Conservation (phyloP, 1,140 invertebrate genomes). For the Lasaia peninsularis region DNA sequence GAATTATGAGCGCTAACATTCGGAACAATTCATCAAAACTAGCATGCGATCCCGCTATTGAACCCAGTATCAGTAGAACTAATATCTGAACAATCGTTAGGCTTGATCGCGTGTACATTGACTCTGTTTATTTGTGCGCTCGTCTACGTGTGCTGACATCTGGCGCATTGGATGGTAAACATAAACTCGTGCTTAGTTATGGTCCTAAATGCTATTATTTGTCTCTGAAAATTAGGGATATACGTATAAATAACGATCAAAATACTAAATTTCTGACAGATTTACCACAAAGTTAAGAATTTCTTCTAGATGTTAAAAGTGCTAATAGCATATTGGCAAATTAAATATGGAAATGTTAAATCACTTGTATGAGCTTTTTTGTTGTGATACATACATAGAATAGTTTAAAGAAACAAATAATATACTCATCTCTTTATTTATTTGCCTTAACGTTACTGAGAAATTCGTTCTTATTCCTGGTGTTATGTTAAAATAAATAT, state of each 20-base stretch:
- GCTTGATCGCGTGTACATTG: conserved; percentile 32
- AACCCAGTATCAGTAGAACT: conserved; percentile 43
- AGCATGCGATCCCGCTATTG: conserved; percentile 52
- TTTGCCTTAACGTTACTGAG: no score
- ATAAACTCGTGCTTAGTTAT: conserved; percentile 28
- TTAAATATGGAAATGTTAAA: no score
- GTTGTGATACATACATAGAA: no score
- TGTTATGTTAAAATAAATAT: no score
- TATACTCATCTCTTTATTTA: no score
- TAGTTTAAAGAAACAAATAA: no score
- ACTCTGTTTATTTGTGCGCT: conserved; percentile 35
- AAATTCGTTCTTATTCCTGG: no score
- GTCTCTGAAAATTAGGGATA: conserved; percentile 20
- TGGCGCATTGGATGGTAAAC: conserved; percentile 42
- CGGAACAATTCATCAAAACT: conserved; percentile 50
- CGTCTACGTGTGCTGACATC: conserved; percentile 10
- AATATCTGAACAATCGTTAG: conserved; percentile 55
- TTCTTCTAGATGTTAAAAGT: no score
- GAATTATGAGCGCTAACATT: conserved; percentile 44
- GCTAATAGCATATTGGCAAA: no score
- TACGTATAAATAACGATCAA: conserved; percentile 4
- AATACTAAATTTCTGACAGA: no score
- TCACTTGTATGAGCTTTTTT: no score
- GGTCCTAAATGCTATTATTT: conserved; percentile 27
- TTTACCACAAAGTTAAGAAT: no score